phyloP scores from a whole-genome alignment of 2,113 vertebrate species.

The Myrmophylax atrothorax region DNA sequence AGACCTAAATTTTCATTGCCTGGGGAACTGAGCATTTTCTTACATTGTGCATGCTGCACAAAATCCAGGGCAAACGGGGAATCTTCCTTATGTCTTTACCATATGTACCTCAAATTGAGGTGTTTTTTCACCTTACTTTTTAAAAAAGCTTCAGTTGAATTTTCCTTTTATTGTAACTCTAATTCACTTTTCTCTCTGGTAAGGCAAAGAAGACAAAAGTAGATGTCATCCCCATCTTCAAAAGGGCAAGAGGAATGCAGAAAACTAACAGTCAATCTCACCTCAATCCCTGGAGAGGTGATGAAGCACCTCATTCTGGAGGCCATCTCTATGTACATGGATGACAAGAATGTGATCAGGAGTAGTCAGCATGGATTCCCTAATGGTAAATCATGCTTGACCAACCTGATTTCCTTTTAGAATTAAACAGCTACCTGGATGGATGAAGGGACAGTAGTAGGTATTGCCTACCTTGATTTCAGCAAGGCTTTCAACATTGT shows the following conservation, averaged over 20 bases:
- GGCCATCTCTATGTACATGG: no score
- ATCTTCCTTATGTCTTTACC: neutral
- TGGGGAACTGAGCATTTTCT: neutral
- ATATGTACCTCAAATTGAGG: neutral
- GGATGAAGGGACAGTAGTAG: neutral
- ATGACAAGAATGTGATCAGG: neutral
- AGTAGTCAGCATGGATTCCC: neutral
- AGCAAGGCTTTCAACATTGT: neutral
- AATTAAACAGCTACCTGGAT: neutral
- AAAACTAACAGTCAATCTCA: neutral
- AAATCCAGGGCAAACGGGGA: neutral
- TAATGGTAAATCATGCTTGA: neutral
- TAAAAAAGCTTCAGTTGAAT: neutral
- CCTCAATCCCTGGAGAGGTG: neutral
- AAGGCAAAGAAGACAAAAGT: neutral
- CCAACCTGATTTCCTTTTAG: neutral
- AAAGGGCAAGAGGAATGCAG: neutral
- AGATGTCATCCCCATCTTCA: neutral
- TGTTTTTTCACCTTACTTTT: neutral
- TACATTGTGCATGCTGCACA: neutral
- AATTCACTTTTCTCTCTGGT: neutral
- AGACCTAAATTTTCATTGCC: neutral
- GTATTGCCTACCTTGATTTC: rapidly evolving
- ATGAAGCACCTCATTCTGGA: neutral
- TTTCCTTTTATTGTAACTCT: neutral